phyloP scores from a whole-genome alignment of 2,888 invertebrate species.

The Ophioninae sp. region DNA sequence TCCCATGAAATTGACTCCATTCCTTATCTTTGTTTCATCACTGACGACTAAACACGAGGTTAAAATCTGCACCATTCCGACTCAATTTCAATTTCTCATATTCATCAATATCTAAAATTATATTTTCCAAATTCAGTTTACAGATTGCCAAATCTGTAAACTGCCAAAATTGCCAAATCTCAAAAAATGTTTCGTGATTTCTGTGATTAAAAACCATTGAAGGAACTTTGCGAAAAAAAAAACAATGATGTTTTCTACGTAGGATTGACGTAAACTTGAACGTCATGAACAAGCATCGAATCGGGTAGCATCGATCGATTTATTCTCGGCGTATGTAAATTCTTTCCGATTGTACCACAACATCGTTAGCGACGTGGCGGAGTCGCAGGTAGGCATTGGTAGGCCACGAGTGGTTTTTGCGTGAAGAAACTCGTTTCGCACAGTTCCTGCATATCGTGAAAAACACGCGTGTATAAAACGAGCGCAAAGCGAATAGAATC shows the following conservation, averaged over 20 bases:
- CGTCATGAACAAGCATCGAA: neutral
- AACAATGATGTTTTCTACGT: neutral
- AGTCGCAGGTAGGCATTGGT: neutral
- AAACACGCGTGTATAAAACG: constrained; percentile 35
- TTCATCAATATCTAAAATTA: neutral
- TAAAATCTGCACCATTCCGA: too few species aligned
- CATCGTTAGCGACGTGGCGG: constrained; percentile 14
- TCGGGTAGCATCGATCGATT: neutral
- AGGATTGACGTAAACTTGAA: neutral
- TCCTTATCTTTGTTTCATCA: too few species aligned
- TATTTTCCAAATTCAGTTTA: neutral
- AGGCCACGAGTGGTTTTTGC: constrained; percentile 2
- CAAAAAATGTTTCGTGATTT: neutral
- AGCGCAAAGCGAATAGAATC: constrained; percentile 27
- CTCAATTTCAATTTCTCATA: too few species aligned
- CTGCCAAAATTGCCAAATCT: too few species aligned
- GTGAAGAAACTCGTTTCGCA: constrained; percentile 28
- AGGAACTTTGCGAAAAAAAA: neutral
- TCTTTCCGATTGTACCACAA: neutral
- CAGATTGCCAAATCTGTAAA: neutral
- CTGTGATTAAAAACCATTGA: too few species aligned
- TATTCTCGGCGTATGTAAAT: constrained; percentile 8
- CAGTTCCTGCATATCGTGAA: constrained; percentile 21
- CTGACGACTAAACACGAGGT: too few species aligned
- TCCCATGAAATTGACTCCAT: too few species aligned